These are phyloP conservation scores for Drosophila helvetica DNA, from an alignment of 2,888 invertebrate species.

Conservation along the genomic window DNA sequence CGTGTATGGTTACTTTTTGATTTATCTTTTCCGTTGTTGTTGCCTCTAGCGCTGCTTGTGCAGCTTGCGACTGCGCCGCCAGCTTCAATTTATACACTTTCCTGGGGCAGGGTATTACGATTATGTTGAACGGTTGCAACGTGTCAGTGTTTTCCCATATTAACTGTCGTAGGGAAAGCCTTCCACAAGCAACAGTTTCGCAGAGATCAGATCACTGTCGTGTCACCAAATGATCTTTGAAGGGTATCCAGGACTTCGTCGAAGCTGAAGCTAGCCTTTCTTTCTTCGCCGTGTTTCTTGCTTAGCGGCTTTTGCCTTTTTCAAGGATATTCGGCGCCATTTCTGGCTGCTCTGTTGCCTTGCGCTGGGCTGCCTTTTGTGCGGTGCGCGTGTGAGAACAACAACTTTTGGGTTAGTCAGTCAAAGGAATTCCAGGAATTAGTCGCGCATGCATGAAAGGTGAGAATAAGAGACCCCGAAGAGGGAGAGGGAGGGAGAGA, in stretches of 20 bases:
- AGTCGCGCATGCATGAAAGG: constrained; percentile 60
- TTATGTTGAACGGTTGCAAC: not conserved
- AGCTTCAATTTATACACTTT: constrained; percentile 47
- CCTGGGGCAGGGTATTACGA: not conserved
- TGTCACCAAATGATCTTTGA: not conserved
- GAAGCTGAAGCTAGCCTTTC: constrained; percentile 6
- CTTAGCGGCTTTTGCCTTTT: constrained; percentile 67
- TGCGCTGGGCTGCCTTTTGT: constrained; percentile 55
- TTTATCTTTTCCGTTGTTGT: constrained; percentile 76
- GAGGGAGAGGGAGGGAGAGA: constrained; percentile 43
- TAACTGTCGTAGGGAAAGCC: not conserved
- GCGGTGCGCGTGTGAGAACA: constrained; percentile 72
- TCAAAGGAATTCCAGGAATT: constrained; percentile 78
- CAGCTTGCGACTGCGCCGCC: constrained; percentile 60
- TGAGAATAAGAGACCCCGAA: constrained; percentile 67
- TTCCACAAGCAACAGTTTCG: too few relatives aligned
- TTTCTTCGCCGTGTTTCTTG: constrained; percentile 43
- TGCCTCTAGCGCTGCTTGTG: constrained; percentile 22
- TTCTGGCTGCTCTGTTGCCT: constrained; percentile 24
- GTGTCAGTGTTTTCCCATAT: too few relatives aligned
- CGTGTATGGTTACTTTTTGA: constrained; percentile 76
- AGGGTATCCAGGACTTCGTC: not conserved
- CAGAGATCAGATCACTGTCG: too few relatives aligned
- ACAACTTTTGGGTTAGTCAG: constrained; percentile 71
- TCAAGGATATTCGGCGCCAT: constrained; percentile 78